A percentile compares a stretch with the other conserved stretches of the same genome.
These are phyloP conservation scores for Montifringilla adamsi DNA, from an alignment of 2,113 vertebrate species.

Conservation along the genomic window DNA sequence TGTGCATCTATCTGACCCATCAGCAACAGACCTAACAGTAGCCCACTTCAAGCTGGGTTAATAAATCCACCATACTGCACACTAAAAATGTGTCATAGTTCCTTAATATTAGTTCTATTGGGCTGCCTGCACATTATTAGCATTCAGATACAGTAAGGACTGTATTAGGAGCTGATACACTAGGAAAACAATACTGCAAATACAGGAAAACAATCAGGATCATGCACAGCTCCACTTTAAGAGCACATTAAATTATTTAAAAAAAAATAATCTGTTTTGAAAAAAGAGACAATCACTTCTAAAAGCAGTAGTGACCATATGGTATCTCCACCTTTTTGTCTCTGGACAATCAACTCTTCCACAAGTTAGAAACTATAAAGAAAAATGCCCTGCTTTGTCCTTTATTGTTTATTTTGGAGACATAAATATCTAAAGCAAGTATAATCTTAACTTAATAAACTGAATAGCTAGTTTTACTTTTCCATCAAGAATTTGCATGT, in stretches of 20 bases:
- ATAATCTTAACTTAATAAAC: background rate
- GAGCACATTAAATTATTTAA: background rate
- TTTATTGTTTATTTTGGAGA: background rate
- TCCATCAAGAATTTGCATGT: background rate
- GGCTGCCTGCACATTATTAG: background rate
- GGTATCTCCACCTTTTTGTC: background rate
- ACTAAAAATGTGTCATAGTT: background rate
- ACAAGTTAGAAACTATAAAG: background rate
- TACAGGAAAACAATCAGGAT: background rate
- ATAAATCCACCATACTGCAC: background rate
- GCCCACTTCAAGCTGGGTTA: background rate
- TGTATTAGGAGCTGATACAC: background rate
- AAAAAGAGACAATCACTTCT: background rate
- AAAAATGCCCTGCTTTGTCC: background rate
- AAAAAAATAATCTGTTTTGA: background rate
- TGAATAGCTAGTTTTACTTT: background rate
- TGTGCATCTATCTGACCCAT: background rate
- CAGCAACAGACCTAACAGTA: background rate
- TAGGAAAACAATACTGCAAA: background rate
- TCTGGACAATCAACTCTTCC: background rate
- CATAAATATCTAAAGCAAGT: background rate
- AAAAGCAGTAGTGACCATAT: background rate
- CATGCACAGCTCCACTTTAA: background rate
- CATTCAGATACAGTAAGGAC: background rate
- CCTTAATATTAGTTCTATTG: background rate